Evolutionary conservation across 2,113 vertebrate genomes (phyloP).

Genomic region (Natator depressus): DNA sequence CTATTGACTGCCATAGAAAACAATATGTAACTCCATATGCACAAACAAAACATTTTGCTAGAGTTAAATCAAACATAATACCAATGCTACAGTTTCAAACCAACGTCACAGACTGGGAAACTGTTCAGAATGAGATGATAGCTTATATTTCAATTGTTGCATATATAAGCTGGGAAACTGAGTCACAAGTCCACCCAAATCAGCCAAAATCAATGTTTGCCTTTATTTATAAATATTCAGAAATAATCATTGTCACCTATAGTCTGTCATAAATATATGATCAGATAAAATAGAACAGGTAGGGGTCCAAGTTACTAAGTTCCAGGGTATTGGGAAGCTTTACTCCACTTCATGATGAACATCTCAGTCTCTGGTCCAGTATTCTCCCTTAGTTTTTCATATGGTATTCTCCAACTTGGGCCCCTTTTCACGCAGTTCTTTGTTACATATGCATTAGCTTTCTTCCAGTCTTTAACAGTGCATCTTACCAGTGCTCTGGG

Average conservation of each 20-base stretch:
- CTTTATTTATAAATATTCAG: neutral
- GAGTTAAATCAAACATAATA: neutral
- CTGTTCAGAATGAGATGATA: neutral
- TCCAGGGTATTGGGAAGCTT: too few relatives aligned
- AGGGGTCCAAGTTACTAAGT: too few relatives aligned
- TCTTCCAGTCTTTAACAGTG: neutral
- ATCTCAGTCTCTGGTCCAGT: neutral
- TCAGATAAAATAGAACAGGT: too few relatives aligned
- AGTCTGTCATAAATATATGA: neutral
- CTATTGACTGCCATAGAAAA: neutral
- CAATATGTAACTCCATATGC: neutral
- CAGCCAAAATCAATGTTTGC: neutral
- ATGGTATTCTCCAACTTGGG: neutral
- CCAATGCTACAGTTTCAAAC: neutral
- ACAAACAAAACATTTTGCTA: neutral
- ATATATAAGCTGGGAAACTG: neutral
- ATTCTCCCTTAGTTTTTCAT: neutral
- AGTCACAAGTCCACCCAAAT: too few relatives aligned
- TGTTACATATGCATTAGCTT: neutral
- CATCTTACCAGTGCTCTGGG: neutral
- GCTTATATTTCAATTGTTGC: fast-evolving
- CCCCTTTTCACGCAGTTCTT: neutral
- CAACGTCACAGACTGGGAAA: neutral
- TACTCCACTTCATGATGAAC: neutral
- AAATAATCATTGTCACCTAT: neutral